These are phyloP conservation scores for Corythoichthys intestinalis DNA, from an alignment of 2,113 vertebrate genomes.

Conservation along the genomic window DNA sequence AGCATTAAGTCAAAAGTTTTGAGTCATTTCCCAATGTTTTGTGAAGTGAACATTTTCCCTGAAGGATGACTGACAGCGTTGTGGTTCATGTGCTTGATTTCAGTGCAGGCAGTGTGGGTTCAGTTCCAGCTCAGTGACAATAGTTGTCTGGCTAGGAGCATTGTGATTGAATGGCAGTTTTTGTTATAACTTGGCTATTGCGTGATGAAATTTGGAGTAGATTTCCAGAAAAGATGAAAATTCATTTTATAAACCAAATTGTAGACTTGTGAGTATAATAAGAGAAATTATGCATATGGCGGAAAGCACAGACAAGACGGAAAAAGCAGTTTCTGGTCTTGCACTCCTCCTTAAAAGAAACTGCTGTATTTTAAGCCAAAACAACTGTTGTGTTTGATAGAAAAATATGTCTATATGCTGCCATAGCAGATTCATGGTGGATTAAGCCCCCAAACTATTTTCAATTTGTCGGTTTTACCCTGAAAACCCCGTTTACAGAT, in stretches of 20 bases:
- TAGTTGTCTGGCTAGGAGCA: neutral
- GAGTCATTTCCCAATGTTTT: neutral
- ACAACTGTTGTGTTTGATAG: too few species aligned
- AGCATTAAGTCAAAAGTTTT: neutral
- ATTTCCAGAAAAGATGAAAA: neutral
- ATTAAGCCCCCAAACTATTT: too few species aligned
- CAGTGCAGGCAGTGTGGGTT: neutral
- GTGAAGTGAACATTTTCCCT: neutral
- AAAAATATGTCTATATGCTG: too few species aligned
- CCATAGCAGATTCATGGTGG: too few species aligned
- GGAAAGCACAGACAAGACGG: too few species aligned
- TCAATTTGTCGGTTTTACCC: too few species aligned
- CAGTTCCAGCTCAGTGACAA: neutral
- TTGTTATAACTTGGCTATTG: neutral
- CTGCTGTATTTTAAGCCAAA: too few species aligned
- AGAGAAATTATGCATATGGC: too few species aligned
- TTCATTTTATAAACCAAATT: neutral
- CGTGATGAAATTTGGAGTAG: neutral
- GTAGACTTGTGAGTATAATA: neutral
- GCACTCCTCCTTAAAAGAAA: too few species aligned
- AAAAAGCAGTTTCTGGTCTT: too few species aligned
- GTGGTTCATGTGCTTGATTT: neutral
- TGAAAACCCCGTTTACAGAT: too few species aligned
- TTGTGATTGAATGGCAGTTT: neutral
- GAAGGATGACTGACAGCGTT: neutral